A percentile compares a stretch with the other conserved stretches of the same genome.
phyloP scores from a whole-genome alignment of 2,797 vertebrate species.

The Ctenochaetus hawaiiensis region DNA sequence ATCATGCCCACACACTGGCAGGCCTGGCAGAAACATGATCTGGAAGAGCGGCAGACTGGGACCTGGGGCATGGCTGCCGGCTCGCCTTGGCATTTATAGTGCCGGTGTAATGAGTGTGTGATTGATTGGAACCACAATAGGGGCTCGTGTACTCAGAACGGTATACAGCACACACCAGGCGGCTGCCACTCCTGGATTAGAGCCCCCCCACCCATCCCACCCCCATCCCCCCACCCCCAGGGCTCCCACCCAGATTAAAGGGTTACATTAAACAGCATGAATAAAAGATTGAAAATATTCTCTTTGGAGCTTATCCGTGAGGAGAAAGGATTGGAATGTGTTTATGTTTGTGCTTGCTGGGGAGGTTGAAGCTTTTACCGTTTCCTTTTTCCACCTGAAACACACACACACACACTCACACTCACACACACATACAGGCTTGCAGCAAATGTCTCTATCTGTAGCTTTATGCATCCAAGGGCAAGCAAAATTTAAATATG shows the following conservation, averaged over 20 bases:
- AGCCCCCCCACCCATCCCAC: constrained; percentile 26
- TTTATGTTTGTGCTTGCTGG: constrained; percentile 56
- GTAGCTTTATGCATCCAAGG: constrained; percentile 46
- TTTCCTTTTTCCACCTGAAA: constrained; percentile 51
- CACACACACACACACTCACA: neutral
- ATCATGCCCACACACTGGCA: constrained; percentile 51
- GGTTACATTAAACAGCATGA: constrained; percentile 87
- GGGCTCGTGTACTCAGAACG: constrained; percentile 78
- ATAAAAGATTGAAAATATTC: constrained; percentile 87
- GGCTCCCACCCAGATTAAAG: constrained; percentile 89
- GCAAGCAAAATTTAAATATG: constrained; percentile 63
- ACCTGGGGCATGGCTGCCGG: constrained; percentile 69
- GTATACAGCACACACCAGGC: constrained; percentile 67
- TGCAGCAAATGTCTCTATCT: constrained; percentile 39
- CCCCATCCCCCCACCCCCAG: constrained; percentile 61
- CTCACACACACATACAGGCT: neutral
- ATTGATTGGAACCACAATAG: constrained; percentile 87
- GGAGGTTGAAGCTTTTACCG: constrained; percentile 37
- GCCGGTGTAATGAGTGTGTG: constrained; percentile 82
- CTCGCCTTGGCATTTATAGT: constrained; percentile 82
- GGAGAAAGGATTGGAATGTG: constrained; percentile 63
- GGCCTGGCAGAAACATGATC: constrained; percentile 61
- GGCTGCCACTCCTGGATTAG: constrained; percentile 82
- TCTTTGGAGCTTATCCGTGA: constrained; percentile 78
- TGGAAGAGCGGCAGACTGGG: constrained; percentile 46